A percentile compares a stretch with the other conserved stretches of the same genome.
Evolutionary conservation across 2,113 vertebrate species (phyloP).

Genomic region (Protobothrops mucrosquamatus): DNA sequence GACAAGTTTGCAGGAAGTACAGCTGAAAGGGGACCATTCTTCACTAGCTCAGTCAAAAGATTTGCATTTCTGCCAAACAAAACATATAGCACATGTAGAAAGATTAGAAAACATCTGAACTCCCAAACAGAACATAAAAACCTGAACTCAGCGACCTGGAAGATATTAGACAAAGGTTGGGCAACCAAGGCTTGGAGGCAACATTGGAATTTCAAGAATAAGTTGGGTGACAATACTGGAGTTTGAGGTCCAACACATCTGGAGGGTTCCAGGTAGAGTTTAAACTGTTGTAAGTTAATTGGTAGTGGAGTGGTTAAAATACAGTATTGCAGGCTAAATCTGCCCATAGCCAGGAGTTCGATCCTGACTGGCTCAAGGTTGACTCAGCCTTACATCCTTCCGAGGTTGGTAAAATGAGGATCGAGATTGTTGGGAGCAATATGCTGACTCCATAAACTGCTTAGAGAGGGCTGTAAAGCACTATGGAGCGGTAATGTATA

Average conservation of each 20-base stretch:
- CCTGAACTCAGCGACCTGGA: background rate
- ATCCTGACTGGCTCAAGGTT: no score
- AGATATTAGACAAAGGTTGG: background rate
- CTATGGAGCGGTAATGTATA: background rate
- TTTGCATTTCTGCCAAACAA: slow-evolving; percentile 66
- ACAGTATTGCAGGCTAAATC: background rate
- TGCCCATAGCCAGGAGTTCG: background rate
- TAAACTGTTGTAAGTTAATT: background rate
- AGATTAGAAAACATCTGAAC: background rate
- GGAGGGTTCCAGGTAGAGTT: background rate
- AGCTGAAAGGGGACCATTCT: background rate
- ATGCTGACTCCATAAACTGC: background rate
- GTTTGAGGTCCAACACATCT: background rate
- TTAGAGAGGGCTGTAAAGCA: background rate
- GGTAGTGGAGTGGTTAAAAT: background rate
- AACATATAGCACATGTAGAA: background rate
- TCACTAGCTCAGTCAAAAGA: slow-evolving; percentile 35
- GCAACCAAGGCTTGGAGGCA: background rate
- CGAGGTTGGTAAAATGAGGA: background rate
- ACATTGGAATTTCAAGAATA: background rate
- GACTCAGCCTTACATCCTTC: background rate
- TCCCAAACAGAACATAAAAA: background rate
- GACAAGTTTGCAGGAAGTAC: slow-evolving; percentile 31
- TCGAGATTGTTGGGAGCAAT: background rate
- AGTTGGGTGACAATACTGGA: background rate